Evolutionary conservation across 2,797 vertebrate species (phyloP), one percentile per base, ranked within the genome.

Genomic region (Coilia nasus): DNA sequence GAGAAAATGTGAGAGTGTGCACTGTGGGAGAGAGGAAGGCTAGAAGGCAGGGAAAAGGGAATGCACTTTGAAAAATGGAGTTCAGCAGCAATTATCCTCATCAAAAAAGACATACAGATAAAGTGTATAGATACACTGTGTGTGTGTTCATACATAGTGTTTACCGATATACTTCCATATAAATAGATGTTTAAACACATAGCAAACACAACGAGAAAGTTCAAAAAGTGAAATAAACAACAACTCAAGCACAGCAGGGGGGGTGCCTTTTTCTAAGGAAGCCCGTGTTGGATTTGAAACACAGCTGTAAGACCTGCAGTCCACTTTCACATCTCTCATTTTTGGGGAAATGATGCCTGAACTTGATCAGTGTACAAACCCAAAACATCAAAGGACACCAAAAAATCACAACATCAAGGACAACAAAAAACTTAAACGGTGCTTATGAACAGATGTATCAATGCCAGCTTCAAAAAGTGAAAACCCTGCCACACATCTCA

Each of bases 261-360:
- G 5, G 71, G 15, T 41, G 71, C 14, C 19, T 78, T 2, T 78
- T 44, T 44, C 71, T 44, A 6, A 78, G 31, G 35, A 44, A 44
- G 31, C 71, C 41, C 31, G 15, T 78, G 35, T 21, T 78, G 35
- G 71, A 78, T 41, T 35, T 78, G 71, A 78, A 44, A 78, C 71
- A 78, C 67, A 41, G 14, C 17, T 21, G 71, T 41, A 10, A 41
- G 71, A 31, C 71, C 71, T 21, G 31, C 4, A 17, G 31, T 75
- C 31, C 71, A 78, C 71, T 78, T 44, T 78, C 71, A 78, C 31
- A 78, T 78, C 71, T 78, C 71, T 78, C 17, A 21, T 41, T 41
- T 78, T 78, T 78, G 35, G 35, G 71, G 35, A 78, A 78, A 41
- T 41, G 35, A 15, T 9, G 71, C 31, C 71, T 78, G 35, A 6